Base-by-base conservation (phyloP, 2,797 vertebrate genomes). In the Gymnopithys bicolor region DNA sequence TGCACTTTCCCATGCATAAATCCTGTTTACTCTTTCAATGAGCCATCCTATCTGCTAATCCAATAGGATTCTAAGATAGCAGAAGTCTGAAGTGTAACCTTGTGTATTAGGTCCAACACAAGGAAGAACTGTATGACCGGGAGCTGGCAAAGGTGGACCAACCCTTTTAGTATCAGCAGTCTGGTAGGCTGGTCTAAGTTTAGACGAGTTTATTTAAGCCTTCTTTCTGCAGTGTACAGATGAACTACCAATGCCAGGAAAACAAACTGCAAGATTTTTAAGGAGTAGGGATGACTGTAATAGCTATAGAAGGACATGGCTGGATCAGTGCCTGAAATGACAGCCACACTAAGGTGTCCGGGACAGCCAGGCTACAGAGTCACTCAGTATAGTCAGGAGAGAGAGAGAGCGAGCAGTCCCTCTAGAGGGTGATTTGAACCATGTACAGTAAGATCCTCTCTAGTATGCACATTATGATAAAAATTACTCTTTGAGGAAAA, bases 401-500 rank as follows among this genome's bases (percentile, higher is more conserved):
- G 56, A 35, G 11, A 63, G 56, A 63, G 56, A 37, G 10, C 9
- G 5, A 80, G n/a, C 0, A 0, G 23, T 70, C 22, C n/a, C 60
- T 87, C 64, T 58, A 64, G 58, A 53, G 43, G 4, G 15, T 51
- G 10, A 66, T 80, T 56, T 68, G 41, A 74, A 74, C 27, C 4
- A 27, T 15, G 4, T 45, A 17, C 27, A 11, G 87, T 59, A 67
- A 80, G 60, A 84, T 60, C 37, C 33, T 86, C 52, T 60, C 7
- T 69, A 84, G 16, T 15, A 46, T 18, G 10, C 32, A 53, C 28
- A 32, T 84, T 41, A 56, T 66, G 67, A n/a, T 58, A 55, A 92
- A 83, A 89, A 70, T 78, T 5, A 21, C 17, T 53, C 13, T 88
- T 30, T 53, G 16, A 77, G 55, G 71, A 81, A 75, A 56, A n/a